phyloP scores from a whole-genome alignment of 92 coral and sea anemone genomes.

The Umimayanthus kanabou region DNA sequence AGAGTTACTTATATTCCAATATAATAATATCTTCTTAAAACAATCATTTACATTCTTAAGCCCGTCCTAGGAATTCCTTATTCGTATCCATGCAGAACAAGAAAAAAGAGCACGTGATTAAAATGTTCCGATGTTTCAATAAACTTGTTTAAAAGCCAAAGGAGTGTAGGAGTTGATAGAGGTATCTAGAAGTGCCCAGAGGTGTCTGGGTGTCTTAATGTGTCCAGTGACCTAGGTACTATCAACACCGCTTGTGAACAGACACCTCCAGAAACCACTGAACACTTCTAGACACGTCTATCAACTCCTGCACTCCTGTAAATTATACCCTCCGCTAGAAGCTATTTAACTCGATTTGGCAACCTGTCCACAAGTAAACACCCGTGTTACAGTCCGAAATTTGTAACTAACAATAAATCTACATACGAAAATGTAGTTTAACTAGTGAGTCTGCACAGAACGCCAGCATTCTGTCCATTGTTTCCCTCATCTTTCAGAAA shows the following conservation, averaged over 20 bases:
- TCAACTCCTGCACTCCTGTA: too few species aligned
- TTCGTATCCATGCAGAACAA: not conserved
- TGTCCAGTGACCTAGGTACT: too few species aligned
- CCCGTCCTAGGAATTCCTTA: not conserved
- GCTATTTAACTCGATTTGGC: too few species aligned
- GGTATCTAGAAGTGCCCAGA: not conserved
- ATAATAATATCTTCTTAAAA: not conserved
- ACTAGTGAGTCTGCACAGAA: not conserved
- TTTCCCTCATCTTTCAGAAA: not conserved
- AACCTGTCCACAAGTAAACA: too few species aligned
- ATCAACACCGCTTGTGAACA: too few species aligned
- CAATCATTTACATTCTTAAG: not conserved
- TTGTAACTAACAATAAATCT: not conserved
- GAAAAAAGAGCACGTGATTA: not conserved
- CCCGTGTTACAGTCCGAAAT: too few species aligned
- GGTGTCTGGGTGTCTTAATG: not conserved
- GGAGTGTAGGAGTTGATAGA: not conserved
- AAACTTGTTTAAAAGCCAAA: not conserved
- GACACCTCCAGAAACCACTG: too few species aligned
- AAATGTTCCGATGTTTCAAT: not conserved
- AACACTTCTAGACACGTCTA: too few species aligned
- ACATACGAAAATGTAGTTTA: not conserved
- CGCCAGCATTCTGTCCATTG: constrained; percentile 19
- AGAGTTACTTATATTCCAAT: too few species aligned
- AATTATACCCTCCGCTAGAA: too few species aligned